These are phyloP conservation scores for pig (Sus scrofa) DNA, from an alignment of 2,113 vertebrate species.

Conservation along the genomic window T2T-Sscrofa CM000812.6:28893501-28894000, in stretches of 20 bases:
- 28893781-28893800: conserved; percentile 77
- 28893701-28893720: conserved; percentile 93
- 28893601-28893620: conserved; percentile 99
- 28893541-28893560: not conserved
- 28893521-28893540: not conserved
- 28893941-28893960: conserved; percentile 96
- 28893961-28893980: conserved; percentile 92
- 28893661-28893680: conserved; percentile 97
- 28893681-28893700: conserved; percentile 99
- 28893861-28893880: conserved; percentile 92
- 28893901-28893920: conserved; percentile 97
- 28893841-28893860: conserved; percentile 89
- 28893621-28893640: conserved; percentile 96
- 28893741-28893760: conserved; percentile 74
- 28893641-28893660: conserved; percentile 96
- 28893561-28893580: conserved; percentile 3
- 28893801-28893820: conserved; percentile 87
- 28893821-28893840: conserved; percentile 95
- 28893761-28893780: conserved; percentile 80
- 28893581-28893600: conserved; percentile 95
- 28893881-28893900: conserved; percentile 99
- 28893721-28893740: conserved; percentile 67
- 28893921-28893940: conserved; percentile 91
- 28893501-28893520: not conserved
- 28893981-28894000: conserved; percentile 90